These are phyloP conservation scores for Lithophane socia DNA, from an alignment of 2,888 invertebrate species.

Conservation along the genomic window DNA sequence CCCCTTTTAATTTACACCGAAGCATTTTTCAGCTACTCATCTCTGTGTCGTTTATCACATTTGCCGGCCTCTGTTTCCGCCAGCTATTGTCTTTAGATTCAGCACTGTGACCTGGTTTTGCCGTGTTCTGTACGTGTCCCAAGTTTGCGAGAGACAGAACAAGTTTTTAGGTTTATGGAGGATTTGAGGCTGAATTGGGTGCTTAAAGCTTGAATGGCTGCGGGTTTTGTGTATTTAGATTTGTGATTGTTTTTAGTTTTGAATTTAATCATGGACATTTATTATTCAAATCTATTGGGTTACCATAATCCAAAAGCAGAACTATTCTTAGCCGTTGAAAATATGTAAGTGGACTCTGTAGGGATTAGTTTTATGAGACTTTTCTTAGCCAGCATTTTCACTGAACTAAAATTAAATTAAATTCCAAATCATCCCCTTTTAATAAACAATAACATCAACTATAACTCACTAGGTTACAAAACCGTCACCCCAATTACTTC, in stretches of 20 bases:
- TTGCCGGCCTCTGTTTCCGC: constrained; percentile 71
- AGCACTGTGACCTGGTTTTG: constrained; percentile 76
- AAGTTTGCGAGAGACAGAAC: constrained; percentile 61
- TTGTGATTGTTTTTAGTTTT: constrained; percentile 16
- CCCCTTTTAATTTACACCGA: constrained; percentile 82
- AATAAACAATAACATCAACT: background rate
- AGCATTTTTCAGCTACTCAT: constrained; percentile 83
- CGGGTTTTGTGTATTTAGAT: constrained; percentile 11
- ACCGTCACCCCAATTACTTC: constrained; percentile 1
- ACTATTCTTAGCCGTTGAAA: background rate
- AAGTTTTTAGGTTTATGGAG: constrained; percentile 67
- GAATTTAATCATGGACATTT: background rate
- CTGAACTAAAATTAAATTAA: background rate
- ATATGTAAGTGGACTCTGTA: background rate
- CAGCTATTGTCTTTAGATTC: constrained; percentile 81
- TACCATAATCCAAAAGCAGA: background rate
- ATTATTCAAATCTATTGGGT: background rate
- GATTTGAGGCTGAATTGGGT: constrained; percentile 44
- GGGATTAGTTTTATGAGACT: background rate
- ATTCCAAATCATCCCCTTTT: background rate
- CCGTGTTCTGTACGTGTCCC: constrained; percentile 55
- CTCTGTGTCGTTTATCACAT: constrained; percentile 83
- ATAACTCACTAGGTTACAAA: background rate
- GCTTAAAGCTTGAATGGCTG: constrained; percentile 27
- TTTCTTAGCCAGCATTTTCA: background rate